Percentiles rank a stretch among this genome's conserved stretches.
phyloP scores from a whole-genome alignment of 2,797 vertebrate species.

The Hapalemur alaotrensis region DNA sequence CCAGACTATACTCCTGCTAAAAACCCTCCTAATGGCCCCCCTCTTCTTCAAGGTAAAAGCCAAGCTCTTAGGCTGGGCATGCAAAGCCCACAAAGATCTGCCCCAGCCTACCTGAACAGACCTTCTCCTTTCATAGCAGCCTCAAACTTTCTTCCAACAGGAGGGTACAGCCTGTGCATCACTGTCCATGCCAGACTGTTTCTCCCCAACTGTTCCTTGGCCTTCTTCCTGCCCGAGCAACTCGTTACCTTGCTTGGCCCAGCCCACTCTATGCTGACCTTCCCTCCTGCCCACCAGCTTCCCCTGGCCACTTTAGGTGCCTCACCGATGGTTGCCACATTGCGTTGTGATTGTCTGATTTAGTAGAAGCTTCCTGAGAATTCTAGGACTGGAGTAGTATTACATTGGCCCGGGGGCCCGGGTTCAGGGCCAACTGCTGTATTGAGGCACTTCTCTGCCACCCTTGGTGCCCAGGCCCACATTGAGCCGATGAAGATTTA shows the following conservation, averaged over 20 bases:
- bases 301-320: neutral
- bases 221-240: neutral
- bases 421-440: neutral
- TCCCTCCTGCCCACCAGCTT: neutral
- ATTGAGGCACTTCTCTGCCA: neutral
- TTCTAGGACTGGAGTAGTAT: neutral
- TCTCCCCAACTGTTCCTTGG: neutral
- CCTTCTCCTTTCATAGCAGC: neutral
- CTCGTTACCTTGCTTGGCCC: neutral
- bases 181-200: accelerated
- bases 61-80: neutral
- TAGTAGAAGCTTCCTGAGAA: neutral
- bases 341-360: neutral
- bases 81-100: neutral
- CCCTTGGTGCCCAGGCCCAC: neutral
- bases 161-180: no score
- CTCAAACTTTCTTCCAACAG: neutral
- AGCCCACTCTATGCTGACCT: neutral
- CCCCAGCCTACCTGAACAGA: neutral
- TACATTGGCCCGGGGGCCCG: neutral
- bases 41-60: neutral
- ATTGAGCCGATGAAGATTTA: neutral
- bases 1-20: neutral
- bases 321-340: no score
- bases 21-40: neutral